Evolutionary conservation across 2,888 invertebrate genomes (phyloP).

Genomic region (Embidobia sp.): DNA sequence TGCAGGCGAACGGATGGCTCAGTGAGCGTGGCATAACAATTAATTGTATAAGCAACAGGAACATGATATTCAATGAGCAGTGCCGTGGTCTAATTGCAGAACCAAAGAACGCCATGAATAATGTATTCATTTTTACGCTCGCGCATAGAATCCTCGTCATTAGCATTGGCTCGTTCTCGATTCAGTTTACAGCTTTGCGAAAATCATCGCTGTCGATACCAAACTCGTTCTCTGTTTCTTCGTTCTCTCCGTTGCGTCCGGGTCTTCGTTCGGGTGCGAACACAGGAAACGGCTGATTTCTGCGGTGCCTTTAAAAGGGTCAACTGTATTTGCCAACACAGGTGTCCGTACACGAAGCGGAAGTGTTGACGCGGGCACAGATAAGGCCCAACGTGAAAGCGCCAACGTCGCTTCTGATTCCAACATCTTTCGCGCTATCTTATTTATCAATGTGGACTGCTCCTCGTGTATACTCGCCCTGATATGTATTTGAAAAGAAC

Average conservation of each 20-base stretch:
- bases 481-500: too few species aligned
- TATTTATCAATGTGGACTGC: too few species aligned
- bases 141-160: conserved; percentile 10
- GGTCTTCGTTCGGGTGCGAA: not conserved
- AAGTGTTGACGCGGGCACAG: conserved; percentile 66
- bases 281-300: conserved; percentile 40
- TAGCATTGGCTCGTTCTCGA: not conserved
- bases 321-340: conserved; percentile 28
- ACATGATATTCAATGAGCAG: conserved; percentile 74
- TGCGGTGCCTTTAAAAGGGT: conserved; percentile 16
- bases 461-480: too few species aligned
- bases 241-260: not conserved
- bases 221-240: not conserved
- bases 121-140: conserved; percentile 71
- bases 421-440: conserved; percentile 20
- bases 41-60: conserved; percentile 78
- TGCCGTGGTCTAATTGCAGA: conserved; percentile 63
- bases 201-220: not conserved
- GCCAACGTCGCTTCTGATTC: conserved; percentile 64
- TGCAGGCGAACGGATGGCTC: conserved; percentile 76
- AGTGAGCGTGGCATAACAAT: conserved; percentile 76
- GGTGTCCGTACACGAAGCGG: conserved; percentile 59
- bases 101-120: conserved; percentile 61
- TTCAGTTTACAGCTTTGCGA: not conserved
- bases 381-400: conserved; percentile 75